Base-by-base conservation (phyloP, 1,140 invertebrate species). In the Dinothrombium tinctorium region DNA sequence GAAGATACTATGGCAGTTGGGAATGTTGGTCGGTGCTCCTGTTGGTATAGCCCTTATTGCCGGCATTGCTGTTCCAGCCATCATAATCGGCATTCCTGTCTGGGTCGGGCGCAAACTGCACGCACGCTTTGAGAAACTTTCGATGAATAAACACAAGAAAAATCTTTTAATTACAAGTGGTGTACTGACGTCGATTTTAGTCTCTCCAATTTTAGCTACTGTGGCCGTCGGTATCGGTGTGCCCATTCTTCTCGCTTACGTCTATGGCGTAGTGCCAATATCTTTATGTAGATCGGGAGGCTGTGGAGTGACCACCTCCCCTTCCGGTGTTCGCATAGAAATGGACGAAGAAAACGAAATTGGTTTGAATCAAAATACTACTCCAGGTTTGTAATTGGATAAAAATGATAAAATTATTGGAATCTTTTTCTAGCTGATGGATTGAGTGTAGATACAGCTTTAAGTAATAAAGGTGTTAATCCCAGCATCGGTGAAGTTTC, bases 211-310 rank as follows among this genome's bases (percentile, higher is more conserved):
- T 37, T 61, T 95, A 41, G 86, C 89, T 44, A 80, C 78, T 3
- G 61, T 95, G 40, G 83, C 84, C 19, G 84, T 96, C 33, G 67
- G 65, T 61, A 81, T 92, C 49, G 39, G 84, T 24, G 84, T 92
- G 33, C 86, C 84, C 12, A 86, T 94, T 50, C 64, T 94, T 44
- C 60, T 96, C 37, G 89, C 87, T 54, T 96, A 95, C 63, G 84
- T 95, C 20, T 96, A 96, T 61, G 87, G 87, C 33, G 87, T 95
- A 22, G 84, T 96, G 25, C 89, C 89, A 2, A 77, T 95, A 40
- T 92, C 84, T 12, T 62, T 96, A 44, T 94, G 87, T 61, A 72
- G 87, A 32, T 33, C 57, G 6, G 33, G 33, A 11, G 33, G 33
- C 1, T 36, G 33, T 21, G 80, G 80, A 1, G 73, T 82, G 1